These are phyloP conservation scores for Rotaria sp. DNA, from an alignment of 2,888 invertebrate genomes.

Conservation along the genomic window DNA sequence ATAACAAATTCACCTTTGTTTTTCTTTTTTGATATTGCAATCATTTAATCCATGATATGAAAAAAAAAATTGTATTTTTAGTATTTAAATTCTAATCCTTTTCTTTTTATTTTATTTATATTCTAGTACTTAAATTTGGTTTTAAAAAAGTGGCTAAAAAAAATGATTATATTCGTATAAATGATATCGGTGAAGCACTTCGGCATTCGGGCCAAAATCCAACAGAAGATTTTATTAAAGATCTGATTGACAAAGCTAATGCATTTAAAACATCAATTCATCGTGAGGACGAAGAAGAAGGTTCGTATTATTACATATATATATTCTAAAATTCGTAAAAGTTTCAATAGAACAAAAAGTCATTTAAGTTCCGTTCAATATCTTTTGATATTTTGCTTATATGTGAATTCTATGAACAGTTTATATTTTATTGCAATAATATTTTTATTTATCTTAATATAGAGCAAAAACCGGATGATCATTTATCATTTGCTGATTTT, in stretches of 20 bases:
- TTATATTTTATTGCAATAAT: too few relatives aligned
- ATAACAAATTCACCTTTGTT: background rate
- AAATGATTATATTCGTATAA: constrained; percentile 32
- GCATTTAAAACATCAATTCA: background rate
- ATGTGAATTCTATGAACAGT: too few relatives aligned
- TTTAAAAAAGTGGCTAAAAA: constrained; percentile 38
- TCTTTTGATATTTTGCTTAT: background rate
- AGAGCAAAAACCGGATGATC: background rate
- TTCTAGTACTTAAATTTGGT: constrained; percentile 30
- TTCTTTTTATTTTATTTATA: too few relatives aligned
- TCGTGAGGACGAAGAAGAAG: background rate
- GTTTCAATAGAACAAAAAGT: too few relatives aligned
- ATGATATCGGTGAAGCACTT: constrained; percentile 36
- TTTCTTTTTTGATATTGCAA: background rate
- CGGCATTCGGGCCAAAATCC: constrained; percentile 40
- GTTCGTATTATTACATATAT: background rate
- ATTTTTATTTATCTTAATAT: background rate
- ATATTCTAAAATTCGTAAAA: too few relatives aligned
- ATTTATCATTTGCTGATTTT: constrained; percentile 6
- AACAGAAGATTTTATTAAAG: constrained; percentile 31
- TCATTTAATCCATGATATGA: background rate
- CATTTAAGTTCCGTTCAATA: background rate
- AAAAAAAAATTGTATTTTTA: too few relatives aligned
- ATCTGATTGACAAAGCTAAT: constrained; percentile 36
- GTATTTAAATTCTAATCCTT: background rate